A percentile compares a stretch with the other conserved stretches of the same genome.
Evolutionary conservation across 2,113 vertebrate genomes (phyloP).

Genomic region (Dascyllus trimaculatus): DNA sequence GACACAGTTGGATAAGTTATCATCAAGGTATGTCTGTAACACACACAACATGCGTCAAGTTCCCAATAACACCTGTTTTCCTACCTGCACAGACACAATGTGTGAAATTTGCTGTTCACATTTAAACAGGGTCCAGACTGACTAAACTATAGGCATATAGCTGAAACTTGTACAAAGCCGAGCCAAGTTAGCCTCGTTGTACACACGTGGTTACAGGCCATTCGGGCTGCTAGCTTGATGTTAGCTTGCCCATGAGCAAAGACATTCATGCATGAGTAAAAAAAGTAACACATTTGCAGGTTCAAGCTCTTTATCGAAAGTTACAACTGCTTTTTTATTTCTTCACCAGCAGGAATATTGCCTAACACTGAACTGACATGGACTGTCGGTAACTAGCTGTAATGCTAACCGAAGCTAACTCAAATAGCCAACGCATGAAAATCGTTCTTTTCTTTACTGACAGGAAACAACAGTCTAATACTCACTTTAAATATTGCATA

Average conservation of each 20-base stretch:
- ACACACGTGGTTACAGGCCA: conserved; percentile 77
- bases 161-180: neutral
- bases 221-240: neutral
- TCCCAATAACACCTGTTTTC: no score
- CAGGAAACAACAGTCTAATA: neutral
- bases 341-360: rapidly evolving
- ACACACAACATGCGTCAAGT: no score
- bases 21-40: no score
- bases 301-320: rapidly evolving
- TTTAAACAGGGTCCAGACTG: neutral
- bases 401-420: conserved; percentile 52
- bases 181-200: neutral
- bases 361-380: rapidly evolving
- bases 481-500: conserved; percentile 85
- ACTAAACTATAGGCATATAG: neutral
- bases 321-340: rapidly evolving
- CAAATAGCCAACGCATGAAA: neutral
- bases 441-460: rapidly evolving
- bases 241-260: neutral
- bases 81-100: no score
- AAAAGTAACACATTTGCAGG: no score
- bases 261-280: neutral
- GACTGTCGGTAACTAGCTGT: neutral
- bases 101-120: neutral
- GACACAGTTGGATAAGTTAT: no score